phyloP scores from a whole-genome alignment of 2,113 vertebrate genomes.

The Arizona elegans region DNA sequence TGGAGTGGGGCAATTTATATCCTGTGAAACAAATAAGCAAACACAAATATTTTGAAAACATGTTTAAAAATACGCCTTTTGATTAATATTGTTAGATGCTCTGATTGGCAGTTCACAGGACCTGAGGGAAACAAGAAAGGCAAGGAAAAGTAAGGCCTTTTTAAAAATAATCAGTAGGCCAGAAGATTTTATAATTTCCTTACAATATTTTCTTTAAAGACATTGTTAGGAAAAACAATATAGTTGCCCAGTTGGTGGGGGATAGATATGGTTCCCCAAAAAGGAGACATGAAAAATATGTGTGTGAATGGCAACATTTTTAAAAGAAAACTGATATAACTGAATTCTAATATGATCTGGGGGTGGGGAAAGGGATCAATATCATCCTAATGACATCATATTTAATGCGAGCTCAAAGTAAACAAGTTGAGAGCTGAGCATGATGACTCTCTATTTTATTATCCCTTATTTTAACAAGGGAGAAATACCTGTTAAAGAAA shows the following conservation, averaged over 20 bases:
- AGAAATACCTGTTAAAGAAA: slow-evolving; percentile 14
- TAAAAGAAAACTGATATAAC: too few species aligned
- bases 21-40: not conserved
- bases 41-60: not conserved
- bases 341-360: not conserved
- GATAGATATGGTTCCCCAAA: not conserved
- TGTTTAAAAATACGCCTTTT: not conserved
- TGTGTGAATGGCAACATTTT: not conserved
- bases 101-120: not conserved
- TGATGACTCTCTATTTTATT: slow-evolving; percentile 1
- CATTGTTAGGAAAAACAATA: not conserved
- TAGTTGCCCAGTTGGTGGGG: not conserved
- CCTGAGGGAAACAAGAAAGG: not conserved
- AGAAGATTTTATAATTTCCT: not conserved
- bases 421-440: not conserved
- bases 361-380: fast-evolving
- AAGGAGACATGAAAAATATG: not conserved
- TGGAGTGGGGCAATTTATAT: not conserved
- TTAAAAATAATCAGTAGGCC: not conserved
- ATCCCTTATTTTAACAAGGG: not conserved
- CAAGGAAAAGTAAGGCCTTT: not conserved
- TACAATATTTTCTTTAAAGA: not conserved
- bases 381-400: not conserved
- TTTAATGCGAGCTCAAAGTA: not conserved
- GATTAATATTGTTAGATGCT: not conserved